phyloP scores from a whole-genome alignment of 2,797 vertebrate genomes.

The Jordanella pulchra region DNA sequence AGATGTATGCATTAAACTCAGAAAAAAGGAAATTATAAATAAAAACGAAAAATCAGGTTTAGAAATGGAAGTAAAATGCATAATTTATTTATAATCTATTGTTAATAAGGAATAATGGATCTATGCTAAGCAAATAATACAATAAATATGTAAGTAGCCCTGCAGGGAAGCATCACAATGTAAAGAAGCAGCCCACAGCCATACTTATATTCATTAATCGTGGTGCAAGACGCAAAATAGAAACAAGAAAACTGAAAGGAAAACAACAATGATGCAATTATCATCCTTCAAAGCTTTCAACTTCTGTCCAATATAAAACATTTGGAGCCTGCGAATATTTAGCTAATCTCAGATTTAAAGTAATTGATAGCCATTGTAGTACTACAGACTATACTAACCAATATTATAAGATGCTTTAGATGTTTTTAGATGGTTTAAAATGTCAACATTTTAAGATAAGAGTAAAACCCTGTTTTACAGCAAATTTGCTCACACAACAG shows the following conservation, averaged over 20 bases:
- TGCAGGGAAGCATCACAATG: constrained; percentile 49
- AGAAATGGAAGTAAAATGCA: too few species aligned
- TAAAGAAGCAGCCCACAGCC: constrained; percentile 22
- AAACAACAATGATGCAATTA: constrained; percentile 4
- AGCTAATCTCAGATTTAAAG: neutral
- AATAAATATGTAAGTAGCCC: constrained; percentile 59
- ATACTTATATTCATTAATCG: neutral
- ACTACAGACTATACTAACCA: neutral
- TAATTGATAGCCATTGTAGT: neutral
- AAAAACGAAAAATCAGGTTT: constrained; percentile 1
- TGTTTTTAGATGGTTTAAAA: neutral
- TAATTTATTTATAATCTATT: too few species aligned
- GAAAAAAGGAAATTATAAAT: neutral
- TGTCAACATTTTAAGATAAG: neutral
- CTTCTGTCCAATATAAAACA: constrained; percentile 8
- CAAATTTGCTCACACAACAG: neutral
- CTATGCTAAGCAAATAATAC: constrained; percentile 3
- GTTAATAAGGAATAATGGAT: neutral
- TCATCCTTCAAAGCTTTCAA: constrained; percentile 34
- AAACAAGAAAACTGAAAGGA: neutral
- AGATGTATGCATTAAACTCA: constrained; percentile 2
- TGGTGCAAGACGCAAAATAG: neutral
- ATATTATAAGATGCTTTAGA: neutral
- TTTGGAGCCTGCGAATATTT: neutral
- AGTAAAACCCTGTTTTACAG: neutral